Evolutionary conservation across 2,888 invertebrate genomes (phyloP).

Genomic region (Sesamia inferens): DNA sequence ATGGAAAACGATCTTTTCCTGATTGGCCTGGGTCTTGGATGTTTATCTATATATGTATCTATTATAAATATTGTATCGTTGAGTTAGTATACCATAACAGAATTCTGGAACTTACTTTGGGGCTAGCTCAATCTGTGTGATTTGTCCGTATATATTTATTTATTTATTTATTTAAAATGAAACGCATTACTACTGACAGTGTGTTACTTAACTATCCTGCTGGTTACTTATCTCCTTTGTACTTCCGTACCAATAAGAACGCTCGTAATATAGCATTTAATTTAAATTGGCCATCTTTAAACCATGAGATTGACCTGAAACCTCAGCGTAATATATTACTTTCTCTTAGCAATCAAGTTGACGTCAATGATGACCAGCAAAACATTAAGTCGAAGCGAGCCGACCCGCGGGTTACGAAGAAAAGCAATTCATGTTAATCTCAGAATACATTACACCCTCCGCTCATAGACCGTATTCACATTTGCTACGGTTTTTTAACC

Average conservation of each 20-base stretch:
- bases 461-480: slow-evolving; percentile 48
- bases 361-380: slow-evolving; percentile 44
- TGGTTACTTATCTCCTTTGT: too few relatives aligned
- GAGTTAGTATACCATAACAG: too few relatives aligned
- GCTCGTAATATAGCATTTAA: background rate
- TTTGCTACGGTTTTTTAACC: slow-evolving; percentile 61
- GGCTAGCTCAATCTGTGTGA: too few relatives aligned
- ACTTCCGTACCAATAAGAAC: background rate
- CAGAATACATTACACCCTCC: slow-evolving; percentile 58
- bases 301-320: background rate
- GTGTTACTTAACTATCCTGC: too few relatives aligned
- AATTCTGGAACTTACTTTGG: too few relatives aligned
- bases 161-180: too few relatives aligned
- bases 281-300: background rate
- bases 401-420: slow-evolving; percentile 33
- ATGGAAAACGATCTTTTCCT: too few relatives aligned
- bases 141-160: too few relatives aligned
- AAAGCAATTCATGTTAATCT: slow-evolving; percentile 61
- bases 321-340: background rate
- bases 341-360: slow-evolving; percentile 9
- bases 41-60: too few relatives aligned
- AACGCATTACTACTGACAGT: too few relatives aligned
- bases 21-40: too few relatives aligned
- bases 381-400: slow-evolving; percentile 17
- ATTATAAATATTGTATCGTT: too few relatives aligned